A percentile compares a stretch with the other conserved stretches of the same genome.
These are phyloP conservation scores for Dendroctonus ponderosae DNA, from an alignment of 1,140 invertebrate genomes.

Conservation along the genomic window DNA sequence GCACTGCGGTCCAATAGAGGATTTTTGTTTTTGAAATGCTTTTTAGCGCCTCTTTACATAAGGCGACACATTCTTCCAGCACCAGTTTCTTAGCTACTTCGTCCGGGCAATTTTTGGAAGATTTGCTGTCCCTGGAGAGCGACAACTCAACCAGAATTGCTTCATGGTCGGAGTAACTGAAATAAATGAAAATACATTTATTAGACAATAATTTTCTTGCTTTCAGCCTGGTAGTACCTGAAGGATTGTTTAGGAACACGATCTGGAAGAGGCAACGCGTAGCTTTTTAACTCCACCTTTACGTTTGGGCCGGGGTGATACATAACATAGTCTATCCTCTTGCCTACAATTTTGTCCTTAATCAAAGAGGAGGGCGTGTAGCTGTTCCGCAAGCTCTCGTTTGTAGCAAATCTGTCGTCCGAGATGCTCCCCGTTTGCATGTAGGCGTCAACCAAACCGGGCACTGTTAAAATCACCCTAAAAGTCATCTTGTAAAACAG, in stretches of 20 bases:
- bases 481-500: constrained; percentile 30
- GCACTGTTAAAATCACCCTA: constrained; percentile 57
- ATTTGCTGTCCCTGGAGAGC: constrained; percentile 7
- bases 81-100: constrained; percentile 40
- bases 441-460: constrained; percentile 50
- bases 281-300: constrained; percentile 62
- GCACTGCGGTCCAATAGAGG: constrained; percentile 58
- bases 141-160: constrained; percentile 59
- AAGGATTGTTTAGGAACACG: constrained; percentile 69
- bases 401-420: constrained; percentile 60
- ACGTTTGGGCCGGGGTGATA: constrained; percentile 60
- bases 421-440: constrained; percentile 32
- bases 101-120: constrained; percentile 6
- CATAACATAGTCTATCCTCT: constrained; percentile 89
- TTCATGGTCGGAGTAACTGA: constrained; percentile 88
- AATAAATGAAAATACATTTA: not conserved
- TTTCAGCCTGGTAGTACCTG: not conserved
- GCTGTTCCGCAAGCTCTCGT: constrained; percentile 78
- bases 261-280: constrained; percentile 69
- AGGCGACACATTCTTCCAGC: constrained; percentile 60
- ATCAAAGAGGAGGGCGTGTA: constrained; percentile 65
- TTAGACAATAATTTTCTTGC: not conserved
- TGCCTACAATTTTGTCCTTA: constrained; percentile 67
- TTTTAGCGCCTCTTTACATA: constrained; percentile 60
- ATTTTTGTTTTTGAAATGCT: constrained; percentile 59